These are phyloP conservation scores for Steatocranus sp. DNA, from an alignment of 2,797 vertebrate genomes.

Conservation along the genomic window DNA sequence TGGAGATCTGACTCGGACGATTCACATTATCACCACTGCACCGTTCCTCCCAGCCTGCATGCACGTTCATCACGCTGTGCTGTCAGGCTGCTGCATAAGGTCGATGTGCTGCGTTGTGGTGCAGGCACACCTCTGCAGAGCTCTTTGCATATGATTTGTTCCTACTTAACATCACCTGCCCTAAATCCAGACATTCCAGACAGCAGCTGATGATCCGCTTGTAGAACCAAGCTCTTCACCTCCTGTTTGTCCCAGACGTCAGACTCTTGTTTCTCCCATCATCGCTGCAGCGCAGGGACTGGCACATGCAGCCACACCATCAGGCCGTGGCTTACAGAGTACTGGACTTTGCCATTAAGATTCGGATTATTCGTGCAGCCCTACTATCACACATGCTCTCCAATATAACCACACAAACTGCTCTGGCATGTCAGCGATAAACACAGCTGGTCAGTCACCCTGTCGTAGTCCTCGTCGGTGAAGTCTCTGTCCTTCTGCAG, in stretches of 20 bases:
- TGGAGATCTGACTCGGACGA: not conserved
- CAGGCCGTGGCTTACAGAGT: not conserved
- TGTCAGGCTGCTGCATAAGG: not conserved
- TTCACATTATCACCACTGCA: not conserved
- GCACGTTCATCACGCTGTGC: not conserved
- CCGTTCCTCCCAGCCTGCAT: rapidly evolving
- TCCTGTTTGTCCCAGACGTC: not conserved
- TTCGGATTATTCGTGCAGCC: not conserved
- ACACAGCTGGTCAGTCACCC: constrained; percentile 70
- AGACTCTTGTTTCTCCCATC: not conserved
- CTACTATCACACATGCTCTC: not conserved
- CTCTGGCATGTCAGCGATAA: not conserved
- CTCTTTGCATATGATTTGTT: not conserved
- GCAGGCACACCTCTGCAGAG: not conserved
- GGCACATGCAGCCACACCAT: not conserved
- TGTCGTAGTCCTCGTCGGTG: constrained; percentile 85
- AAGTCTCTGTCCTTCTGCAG: constrained; percentile 92
- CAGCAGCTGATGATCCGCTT: not conserved
- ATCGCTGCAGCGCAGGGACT: not conserved
- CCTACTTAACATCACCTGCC: not conserved
- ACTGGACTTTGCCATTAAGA: not conserved
- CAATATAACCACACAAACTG: not conserved
- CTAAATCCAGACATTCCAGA: not conserved
- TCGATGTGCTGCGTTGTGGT: not conserved
- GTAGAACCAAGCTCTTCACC: not conserved